Percentiles rank a stretch among this genome's conserved stretches.
phyloP scores from a whole-genome alignment of 2,113 vertebrate species.

The Eudyptes chrysolophus region DNA sequence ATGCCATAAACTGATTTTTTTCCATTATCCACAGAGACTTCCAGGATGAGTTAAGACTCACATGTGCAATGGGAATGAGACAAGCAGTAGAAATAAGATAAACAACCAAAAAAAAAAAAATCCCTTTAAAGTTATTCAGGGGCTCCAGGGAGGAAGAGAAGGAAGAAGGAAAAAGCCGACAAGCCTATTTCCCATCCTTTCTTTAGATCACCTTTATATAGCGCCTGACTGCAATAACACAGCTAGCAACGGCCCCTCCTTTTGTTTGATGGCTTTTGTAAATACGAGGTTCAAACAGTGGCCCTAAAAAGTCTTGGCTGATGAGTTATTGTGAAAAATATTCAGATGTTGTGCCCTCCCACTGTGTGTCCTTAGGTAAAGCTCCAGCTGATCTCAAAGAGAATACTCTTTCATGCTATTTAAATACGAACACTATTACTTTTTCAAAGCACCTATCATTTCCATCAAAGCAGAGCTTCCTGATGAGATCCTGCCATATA shows the following conservation, averaged over 20 bases:
- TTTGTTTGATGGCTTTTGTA: background rate
- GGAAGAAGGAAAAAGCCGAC: background rate
- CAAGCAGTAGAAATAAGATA: background rate
- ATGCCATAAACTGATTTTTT: background rate
- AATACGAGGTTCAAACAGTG: background rate
- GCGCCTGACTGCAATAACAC: background rate
- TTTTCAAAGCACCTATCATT: background rate
- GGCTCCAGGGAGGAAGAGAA: background rate
- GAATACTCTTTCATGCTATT: background rate
- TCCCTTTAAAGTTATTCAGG: background rate
- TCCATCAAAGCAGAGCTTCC: background rate
- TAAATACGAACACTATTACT: background rate
- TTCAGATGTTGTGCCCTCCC: background rate
- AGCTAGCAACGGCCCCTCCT: background rate
- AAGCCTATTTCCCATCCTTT: background rate
- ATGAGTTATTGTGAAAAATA: background rate
- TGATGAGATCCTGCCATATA: background rate
- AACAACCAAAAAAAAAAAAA: background rate
- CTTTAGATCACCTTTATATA: background rate
- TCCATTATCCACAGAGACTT: background rate
- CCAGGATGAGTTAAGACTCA: background rate
- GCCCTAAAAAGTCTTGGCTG: background rate
- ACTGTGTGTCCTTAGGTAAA: background rate
- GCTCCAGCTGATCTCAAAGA: background rate
- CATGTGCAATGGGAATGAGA: background rate